These are phyloP conservation scores for Berghia stephanieae DNA, from an alignment of 1,140 invertebrate species.

Conservation along the genomic window DNA sequence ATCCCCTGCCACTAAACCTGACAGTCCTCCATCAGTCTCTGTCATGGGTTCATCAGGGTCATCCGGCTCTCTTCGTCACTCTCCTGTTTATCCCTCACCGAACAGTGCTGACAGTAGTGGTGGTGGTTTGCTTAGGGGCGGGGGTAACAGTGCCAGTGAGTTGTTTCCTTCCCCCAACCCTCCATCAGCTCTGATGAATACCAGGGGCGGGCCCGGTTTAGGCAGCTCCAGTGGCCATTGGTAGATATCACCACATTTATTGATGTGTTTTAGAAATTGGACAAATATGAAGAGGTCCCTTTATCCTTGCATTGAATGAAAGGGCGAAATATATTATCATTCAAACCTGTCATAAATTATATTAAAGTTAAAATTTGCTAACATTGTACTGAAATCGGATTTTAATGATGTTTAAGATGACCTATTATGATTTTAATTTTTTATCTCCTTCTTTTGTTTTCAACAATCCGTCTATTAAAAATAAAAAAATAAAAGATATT, in stretches of 20 bases:
- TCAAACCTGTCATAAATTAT: too few species aligned
- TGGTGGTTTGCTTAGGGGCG: not conserved
- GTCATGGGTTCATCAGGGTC: conserved; percentile 11
- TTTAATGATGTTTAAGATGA: not conserved
- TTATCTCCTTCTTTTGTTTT: not conserved
- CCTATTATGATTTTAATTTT: not conserved
- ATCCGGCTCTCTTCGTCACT: not conserved
- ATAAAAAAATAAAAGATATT: too few species aligned
- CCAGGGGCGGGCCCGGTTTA: conserved; percentile 48
- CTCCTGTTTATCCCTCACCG: too few species aligned
- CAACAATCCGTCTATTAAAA: too few species aligned
- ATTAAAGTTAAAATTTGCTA: not conserved
- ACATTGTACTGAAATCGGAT: not conserved
- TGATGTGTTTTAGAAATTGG: too few species aligned
- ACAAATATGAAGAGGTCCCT: too few species aligned
- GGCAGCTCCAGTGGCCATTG: conserved; percentile 62
- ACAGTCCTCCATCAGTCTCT: too few species aligned
- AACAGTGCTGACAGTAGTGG: too few species aligned
- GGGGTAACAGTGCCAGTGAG: conserved; percentile 19
- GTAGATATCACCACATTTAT: too few species aligned
- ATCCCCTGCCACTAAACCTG: too few species aligned
- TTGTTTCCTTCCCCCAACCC: conserved; percentile 30
- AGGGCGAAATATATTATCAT: too few species aligned
- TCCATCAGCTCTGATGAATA: conserved; percentile 31
- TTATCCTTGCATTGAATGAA: too few species aligned